Conservation (phyloP, 2,113 vertebrate species). For the Oncorhynchus nerka region DNA sequence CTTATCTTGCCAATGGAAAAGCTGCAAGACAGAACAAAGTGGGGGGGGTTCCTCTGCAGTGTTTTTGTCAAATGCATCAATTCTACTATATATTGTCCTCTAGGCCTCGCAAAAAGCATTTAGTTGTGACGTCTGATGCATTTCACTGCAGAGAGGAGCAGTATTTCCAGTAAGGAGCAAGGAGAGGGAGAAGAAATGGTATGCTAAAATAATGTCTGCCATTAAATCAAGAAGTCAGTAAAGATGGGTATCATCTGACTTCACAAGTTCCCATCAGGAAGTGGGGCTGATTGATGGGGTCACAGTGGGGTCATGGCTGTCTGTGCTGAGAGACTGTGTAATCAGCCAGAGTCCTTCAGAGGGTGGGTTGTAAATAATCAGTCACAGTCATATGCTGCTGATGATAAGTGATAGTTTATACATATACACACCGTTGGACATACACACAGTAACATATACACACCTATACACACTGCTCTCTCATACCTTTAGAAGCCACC, state of each 20-base stretch:
- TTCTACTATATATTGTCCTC: too few relatives aligned
- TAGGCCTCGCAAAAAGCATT: too few relatives aligned
- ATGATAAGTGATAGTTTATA: constrained; percentile 6
- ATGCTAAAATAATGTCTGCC: constrained; percentile 45
- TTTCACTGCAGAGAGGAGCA: neutral
- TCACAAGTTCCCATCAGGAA: constrained; percentile 48
- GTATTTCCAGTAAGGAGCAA: neutral
- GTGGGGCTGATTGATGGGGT: constrained; percentile 60
- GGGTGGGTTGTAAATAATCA: constrained; percentile 43
- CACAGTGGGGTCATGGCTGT: constrained; percentile 52
- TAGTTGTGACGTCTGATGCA: too few relatives aligned
- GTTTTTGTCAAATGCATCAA: too few relatives aligned
- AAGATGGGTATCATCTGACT: constrained; percentile 56
- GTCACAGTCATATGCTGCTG: constrained; percentile 8
- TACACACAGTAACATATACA: neutral
- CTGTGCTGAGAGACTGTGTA: constrained; percentile 49
- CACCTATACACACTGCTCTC: neutral
- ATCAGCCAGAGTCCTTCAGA: constrained; percentile 52
- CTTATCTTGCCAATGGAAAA: too few relatives aligned
- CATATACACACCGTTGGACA: neutral
- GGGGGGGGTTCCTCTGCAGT: too few relatives aligned
- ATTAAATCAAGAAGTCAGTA: constrained; percentile 58
- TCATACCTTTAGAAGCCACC: too few relatives aligned
- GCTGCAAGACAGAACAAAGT: too few relatives aligned
- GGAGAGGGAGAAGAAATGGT: constrained; percentile 44